Evolutionary conservation across 2,888 invertebrate species (phyloP).

Genomic region (Polydrusus cervinus): DNA sequence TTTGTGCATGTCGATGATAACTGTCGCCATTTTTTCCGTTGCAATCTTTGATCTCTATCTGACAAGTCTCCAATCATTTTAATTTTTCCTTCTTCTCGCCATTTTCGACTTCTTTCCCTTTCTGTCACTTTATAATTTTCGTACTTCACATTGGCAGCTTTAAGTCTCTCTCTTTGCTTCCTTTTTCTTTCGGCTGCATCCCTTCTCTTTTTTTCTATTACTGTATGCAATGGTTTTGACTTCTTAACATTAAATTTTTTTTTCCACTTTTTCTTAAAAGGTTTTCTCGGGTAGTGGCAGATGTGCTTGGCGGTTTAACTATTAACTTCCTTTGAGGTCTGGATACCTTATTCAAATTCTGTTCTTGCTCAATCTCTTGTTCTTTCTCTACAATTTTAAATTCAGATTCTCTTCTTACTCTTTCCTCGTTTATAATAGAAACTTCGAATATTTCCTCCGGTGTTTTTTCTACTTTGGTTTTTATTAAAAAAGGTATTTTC

Average conservation of each 20-base stretch:
- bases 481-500: too few relatives aligned
- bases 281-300: background rate
- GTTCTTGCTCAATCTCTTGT: background rate
- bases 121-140: too few relatives aligned
- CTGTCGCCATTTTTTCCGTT: background rate
- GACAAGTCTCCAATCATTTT: too few relatives aligned
- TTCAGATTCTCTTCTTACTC: background rate
- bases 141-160: background rate
- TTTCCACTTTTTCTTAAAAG: background rate
- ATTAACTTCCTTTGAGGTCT: background rate
- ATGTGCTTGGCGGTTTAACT: background rate
- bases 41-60: background rate
- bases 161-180: conserved; percentile 1
- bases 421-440: too few relatives aligned
- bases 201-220: background rate
- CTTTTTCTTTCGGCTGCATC: conserved; percentile 1
- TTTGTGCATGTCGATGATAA: background rate
- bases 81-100: background rate
- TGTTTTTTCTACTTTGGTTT: too few relatives aligned
- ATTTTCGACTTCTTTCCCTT: too few relatives aligned
- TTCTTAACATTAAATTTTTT: background rate
- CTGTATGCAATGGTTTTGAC: background rate
- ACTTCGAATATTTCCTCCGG: too few relatives aligned
- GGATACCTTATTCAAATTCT: background rate
- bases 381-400: background rate